Percentiles rank a stretch among this genome's conserved stretches.
These are phyloP conservation scores for Neodontobutis hainanensis DNA, from an alignment of 2,113 vertebrate genomes.

Conservation along the genomic window DNA sequence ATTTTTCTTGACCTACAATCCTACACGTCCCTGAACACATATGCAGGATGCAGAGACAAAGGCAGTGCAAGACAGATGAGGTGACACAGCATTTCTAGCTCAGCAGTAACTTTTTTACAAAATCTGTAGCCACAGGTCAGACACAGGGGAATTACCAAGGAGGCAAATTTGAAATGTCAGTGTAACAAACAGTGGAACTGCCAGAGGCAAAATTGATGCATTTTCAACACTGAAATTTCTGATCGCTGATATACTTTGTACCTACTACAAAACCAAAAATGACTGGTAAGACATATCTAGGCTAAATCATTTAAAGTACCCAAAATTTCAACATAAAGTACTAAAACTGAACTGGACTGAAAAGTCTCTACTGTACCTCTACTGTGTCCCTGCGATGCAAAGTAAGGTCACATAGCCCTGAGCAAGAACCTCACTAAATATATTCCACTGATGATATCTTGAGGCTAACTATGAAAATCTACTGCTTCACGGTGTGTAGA, in stretches of 20 bases:
- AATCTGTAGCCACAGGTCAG: conserved; percentile 12
- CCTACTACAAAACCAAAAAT: conserved; percentile 11
- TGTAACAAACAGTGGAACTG: conserved; percentile 6
- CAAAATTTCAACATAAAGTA: no score
- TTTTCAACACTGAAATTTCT: conserved; percentile 8
- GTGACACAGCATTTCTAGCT: conserved; percentile 27
- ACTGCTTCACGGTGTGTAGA: background rate
- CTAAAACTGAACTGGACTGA: background rate
- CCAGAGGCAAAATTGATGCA: conserved; percentile 22
- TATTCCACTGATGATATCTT: conserved; percentile 39
- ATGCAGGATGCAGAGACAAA: conserved; percentile 3
- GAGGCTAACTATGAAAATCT: conserved; percentile 15
- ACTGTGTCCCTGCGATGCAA: no score
- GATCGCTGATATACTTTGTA: background rate
- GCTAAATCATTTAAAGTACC: background rate
- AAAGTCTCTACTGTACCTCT: background rate
- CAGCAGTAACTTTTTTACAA: background rate
- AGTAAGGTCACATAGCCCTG: no score
- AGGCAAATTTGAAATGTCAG: conserved; percentile 2
- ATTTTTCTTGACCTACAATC: background rate
- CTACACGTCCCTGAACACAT: background rate
- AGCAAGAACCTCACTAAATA: no score
- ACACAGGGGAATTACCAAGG: conserved; percentile 21
- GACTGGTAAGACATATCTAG: background rate
- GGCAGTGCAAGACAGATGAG: background rate